Conservation (phyloP, 2,888 invertebrate genomes). For the Carpatolechia fugitivella region DNA sequence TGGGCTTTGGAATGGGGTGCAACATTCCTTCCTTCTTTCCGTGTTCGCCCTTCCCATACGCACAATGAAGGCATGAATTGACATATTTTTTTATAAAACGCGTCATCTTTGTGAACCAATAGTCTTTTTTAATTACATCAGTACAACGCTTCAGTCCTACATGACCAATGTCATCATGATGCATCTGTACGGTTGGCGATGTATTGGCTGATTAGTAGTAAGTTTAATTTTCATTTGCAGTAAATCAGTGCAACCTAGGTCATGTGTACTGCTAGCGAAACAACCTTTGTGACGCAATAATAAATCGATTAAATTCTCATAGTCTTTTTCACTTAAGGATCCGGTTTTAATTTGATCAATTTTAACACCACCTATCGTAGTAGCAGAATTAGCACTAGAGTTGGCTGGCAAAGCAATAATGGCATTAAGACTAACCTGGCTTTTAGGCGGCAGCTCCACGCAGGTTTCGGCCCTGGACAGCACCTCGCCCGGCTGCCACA, state of each 20-base stretch:
- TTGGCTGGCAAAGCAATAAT: not conserved
- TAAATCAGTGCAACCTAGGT: constrained; percentile 27
- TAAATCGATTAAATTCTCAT: constrained; percentile 14
- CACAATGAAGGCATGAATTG: constrained; percentile 31
- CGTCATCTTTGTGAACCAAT: constrained; percentile 33
- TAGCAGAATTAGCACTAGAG: not conserved
- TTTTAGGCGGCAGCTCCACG: constrained; percentile 8
- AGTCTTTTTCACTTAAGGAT: constrained; percentile 18
- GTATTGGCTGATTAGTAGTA: too few relatives aligned
- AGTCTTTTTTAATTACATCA: constrained; percentile 32
- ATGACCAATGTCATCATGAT: constrained; percentile 27
- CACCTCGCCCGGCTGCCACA: constrained; percentile 17
- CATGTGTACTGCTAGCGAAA: constrained; percentile 24
- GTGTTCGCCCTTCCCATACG: constrained; percentile 33
- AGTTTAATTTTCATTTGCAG: constrained; percentile 19
- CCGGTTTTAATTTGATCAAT: too few relatives aligned
- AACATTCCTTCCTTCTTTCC: constrained; percentile 24
- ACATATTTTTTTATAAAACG: not conserved
- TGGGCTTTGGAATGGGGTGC: constrained; percentile 29
- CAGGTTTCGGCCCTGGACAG: constrained; percentile 22
- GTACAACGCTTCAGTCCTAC: constrained; percentile 26
- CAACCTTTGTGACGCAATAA: constrained; percentile 12
- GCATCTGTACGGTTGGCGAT: not conserved
- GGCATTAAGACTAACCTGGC: constrained; percentile 16
- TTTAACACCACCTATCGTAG: constrained; percentile 6